A percentile compares a stretch with the other conserved stretches of the same genome.
These are phyloP conservation scores for Anniella stebbinsi DNA, from an alignment of 2,797 vertebrate species.

Conservation along the genomic window DNA sequence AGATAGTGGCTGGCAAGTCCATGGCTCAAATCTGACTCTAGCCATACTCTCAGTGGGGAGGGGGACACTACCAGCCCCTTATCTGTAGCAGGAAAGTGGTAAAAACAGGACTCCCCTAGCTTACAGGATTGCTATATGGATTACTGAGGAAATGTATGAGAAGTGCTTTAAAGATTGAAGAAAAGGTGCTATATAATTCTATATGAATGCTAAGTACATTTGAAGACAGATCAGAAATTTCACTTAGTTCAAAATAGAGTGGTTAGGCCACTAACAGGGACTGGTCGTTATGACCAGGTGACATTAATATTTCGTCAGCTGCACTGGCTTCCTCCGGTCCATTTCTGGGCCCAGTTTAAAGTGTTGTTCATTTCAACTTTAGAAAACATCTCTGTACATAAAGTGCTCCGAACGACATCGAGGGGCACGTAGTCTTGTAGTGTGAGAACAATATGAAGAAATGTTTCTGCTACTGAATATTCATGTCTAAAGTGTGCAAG, in stretches of 20 bases:
- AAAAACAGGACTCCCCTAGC: neutral
- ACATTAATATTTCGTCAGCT: no score
- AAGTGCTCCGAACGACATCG: neutral
- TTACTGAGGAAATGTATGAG: neutral
- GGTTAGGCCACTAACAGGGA: no score
- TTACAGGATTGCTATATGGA: neutral
- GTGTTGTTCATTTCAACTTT: no score
- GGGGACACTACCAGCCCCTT: neutral
- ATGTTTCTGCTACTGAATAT: slow-evolving; percentile 38
- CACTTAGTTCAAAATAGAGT: no score
- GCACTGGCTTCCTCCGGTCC: no score
- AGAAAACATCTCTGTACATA: neutral
- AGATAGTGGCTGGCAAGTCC: neutral
- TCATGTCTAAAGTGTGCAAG: slow-evolving; percentile 43
- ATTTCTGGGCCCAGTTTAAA: no score
- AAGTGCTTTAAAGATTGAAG: no score
- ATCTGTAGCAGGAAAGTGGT: neutral
- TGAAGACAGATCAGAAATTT: no score
- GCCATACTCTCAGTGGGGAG: neutral
- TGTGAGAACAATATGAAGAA: slow-evolving; percentile 39
- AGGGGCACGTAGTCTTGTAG: neutral
- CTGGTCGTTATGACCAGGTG: no score
- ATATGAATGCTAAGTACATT: no score
- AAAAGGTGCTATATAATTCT: no score
- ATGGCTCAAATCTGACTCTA: neutral